Base-by-base conservation (phyloP, 2,797 vertebrate species). In the Pelochelys cantorii region DNA sequence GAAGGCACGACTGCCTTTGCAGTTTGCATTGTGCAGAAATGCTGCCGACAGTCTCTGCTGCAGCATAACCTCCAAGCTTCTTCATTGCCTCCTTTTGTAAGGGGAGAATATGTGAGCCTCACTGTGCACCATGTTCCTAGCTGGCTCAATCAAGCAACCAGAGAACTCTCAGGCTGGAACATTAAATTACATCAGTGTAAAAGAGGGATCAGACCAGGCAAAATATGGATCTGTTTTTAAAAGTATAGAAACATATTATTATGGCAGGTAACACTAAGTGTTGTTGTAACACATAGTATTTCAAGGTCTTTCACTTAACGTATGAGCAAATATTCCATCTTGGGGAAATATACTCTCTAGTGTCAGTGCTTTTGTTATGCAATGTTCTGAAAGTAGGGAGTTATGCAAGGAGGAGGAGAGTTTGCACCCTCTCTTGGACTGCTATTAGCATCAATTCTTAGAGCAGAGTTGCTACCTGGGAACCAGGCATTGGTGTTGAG, bases 21-120 rank as follows among this genome's bases (percentile, higher is more conserved):
- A 27, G 23, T 17, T 52, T 29, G 74, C 25, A 77, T 8, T 17
- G 27, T 94, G 88, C 88, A 92, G 86, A 87, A 88, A 83, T 91
- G 87, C 88, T 92, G 25, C 9, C 87, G 5, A 0, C 59, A 81
- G 0, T 0, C 59, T 54, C 80, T 54, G 75, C 74, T 75, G 22
- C 23, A 75, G 37, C 74, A 25, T 68, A 1, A 27, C 78, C 34
- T 89, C 85, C 78, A 59, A 71, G 62, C 55, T n/a, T 82, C 14
- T 52, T 77, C 74, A 52, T 27, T 23, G 25, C 42, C 42, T 77
- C 42, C 74, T 29, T 52, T 52, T 25, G 13, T 29, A 52, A 77
- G 25, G 25, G 25, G 42, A 29, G 42, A 52, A 4, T 29, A 77
- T 3, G 4, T 77, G 37, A 75, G 37, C 74, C 37, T 48, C 34